Base-by-base conservation (phyloP, 1,140 invertebrate genomes). In the Lepidotrigona ventralis region DNA sequence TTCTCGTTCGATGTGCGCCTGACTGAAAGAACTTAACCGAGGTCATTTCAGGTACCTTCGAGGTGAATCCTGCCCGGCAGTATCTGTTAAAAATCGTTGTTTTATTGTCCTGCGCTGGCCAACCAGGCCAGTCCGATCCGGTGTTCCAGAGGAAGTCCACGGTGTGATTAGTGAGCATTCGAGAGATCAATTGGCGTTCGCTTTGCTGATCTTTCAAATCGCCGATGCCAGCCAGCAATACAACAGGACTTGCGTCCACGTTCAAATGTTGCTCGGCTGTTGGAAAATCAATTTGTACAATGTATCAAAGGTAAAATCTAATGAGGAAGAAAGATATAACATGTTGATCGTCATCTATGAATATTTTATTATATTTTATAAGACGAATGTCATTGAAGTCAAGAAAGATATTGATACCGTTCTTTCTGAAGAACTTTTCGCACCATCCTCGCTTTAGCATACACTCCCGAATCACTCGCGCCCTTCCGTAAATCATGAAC, bases 121-220 rank as follows among this genome's bases (percentile, higher is more conserved):
- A 96, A 80, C 97, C 97, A 82, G 97, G 96, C 93, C 96, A 96
- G 88, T 98, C 98, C 81, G 97, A 95, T 76, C 97, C 96, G 53
- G 97, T 96, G 39, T 97, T 98, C 98, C 98, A 99, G 66, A 98
- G 95, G 86, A 98, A 98, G 89, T 98, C 97, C 6, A 98, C 96
- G 0, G 96, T 95, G 87, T 96, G 95, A 90, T 97, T 93, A 11
- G 84, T 89, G 15, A 94, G 87, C 93, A 94, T 93, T 64, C 90
- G 92, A 0, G 94, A 94, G 23, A 94, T 93, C 15, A 94, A 81
- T 23, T 91, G 74, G n/a, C 86, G 85, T 79, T 94, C 91, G 74
- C 90, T 93, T 66, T 92, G 92, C 0, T 86, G 69, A 58, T 94
- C 92, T 17, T 79, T 91, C 1, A 94, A 66, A 17, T 94, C 88